Evolutionary conservation across 2,113 vertebrate genomes (phyloP), one percentile per base, ranked within the genome.

Genomic region (Progne subis): DNA sequence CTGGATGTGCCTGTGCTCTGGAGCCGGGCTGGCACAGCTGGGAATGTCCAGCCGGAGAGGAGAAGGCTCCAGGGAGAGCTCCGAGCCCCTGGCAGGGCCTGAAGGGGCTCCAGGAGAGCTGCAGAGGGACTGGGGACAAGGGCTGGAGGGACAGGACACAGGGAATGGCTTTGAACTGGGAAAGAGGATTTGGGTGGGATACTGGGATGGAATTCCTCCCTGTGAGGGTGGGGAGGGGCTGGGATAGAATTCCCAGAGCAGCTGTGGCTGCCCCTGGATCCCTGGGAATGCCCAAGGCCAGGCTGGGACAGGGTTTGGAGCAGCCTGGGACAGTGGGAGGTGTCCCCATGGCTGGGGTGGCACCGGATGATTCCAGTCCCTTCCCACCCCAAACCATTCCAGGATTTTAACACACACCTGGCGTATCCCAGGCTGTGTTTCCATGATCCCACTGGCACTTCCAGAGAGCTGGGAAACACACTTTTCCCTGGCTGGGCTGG

Each of bases 211-310:
- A 24, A 46, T 78, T 47, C 4, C 18, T 47, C 19, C 11, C 32
- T 77, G 55, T 6, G 15, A 3, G 4, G 14, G 2, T 5, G 1
- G 17, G 6, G 18, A 3, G 11, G 11, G 14, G 6, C 21, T 77
- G 64, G 8, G 18, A n/a, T n/a, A n/a, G n/a, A 5, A 6, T 61
- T 6, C 12, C 24, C 49, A 71, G 49, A 69, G 6, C 37, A 37
- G 37, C 37, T 37, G 37, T 37, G 37, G 37, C 0, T 5, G 28
- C 63, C 41, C 41, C 41, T 68, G 64, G 32, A 71, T 25, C 52
- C 52, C 52, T 56, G 39, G 70, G 1, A 43, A 18, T 34, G 41
- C 7, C 53, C 24, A 2, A 53, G 47, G 34, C 46, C 34, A 12
- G 60, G 10, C 6, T 37, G 37, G 37, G 37, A 37, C 37, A 37